These are phyloP conservation scores for Platichthys stellatus DNA, from an alignment of 2,113 vertebrate species.

Conservation along the genomic window DNA sequence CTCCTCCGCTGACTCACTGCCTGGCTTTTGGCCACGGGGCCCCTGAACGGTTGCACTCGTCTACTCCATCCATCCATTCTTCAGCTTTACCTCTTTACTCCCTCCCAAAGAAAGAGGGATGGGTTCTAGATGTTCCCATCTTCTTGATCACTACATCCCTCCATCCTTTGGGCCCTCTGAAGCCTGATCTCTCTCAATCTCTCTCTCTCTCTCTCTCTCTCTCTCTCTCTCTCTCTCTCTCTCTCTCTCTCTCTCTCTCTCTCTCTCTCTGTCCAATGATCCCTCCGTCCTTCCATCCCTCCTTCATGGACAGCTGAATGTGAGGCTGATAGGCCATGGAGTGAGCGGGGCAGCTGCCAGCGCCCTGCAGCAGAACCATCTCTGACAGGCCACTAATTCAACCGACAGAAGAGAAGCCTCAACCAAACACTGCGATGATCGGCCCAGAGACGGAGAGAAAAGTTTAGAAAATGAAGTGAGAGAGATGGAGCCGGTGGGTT, in stretches of 20 bases:
- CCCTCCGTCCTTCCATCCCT: slow-evolving; percentile 72
- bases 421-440: slow-evolving; percentile 73
- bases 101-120: slow-evolving; percentile 13
- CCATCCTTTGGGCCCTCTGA: slow-evolving; percentile 53
- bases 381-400: slow-evolving; percentile 86
- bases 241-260: slow-evolving; percentile 60
- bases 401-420: slow-evolving; percentile 76
- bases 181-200: slow-evolving; percentile 58
- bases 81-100: slow-evolving; percentile 43
- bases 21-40: slow-evolving; percentile 61
- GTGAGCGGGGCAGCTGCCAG: slow-evolving; percentile 77
- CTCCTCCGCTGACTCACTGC: slow-evolving; percentile 53
- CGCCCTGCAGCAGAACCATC: slow-evolving; percentile 76
- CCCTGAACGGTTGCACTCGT: slow-evolving; percentile 51
- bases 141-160: slow-evolving; percentile 48
- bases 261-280: slow-evolving; percentile 53
- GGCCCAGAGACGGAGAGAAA: slow-evolving; percentile 64
- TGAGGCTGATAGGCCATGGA: slow-evolving; percentile 75
- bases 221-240: slow-evolving; percentile 48
- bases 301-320: slow-evolving; percentile 78
- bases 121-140: slow-evolving; percentile 40
- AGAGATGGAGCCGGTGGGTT: slow-evolving; percentile 27
- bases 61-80: slow-evolving; percentile 52
- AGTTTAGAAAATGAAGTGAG: slow-evolving; percentile 63
- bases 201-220: slow-evolving; percentile 59